Percentiles rank a stretch among this genome's conserved stretches.
These are phyloP conservation scores for Megalops cyprinoides DNA, from an alignment of 2,797 vertebrate genomes.

Conservation along the genomic window DNA sequence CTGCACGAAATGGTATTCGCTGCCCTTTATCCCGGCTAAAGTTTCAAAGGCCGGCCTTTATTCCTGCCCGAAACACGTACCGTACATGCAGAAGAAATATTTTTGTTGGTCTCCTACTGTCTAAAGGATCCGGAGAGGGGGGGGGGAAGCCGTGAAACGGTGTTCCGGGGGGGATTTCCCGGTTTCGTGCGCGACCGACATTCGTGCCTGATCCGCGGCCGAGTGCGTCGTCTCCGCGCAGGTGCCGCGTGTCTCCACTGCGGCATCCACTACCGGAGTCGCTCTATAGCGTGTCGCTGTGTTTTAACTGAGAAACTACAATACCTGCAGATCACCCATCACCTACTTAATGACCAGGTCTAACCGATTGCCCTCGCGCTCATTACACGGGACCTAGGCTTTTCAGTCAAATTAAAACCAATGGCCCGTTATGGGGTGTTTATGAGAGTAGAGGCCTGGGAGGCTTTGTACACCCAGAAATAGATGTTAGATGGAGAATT, in stretches of 20 bases:
- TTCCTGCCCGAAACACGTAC: constrained; percentile 1
- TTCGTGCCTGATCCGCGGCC: neutral
- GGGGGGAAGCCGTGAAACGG: neutral
- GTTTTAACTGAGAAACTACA: too few species aligned
- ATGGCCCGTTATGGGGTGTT: too few species aligned
- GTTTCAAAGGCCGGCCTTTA: neutral
- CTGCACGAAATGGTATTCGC: constrained; percentile 14
- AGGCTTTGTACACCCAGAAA: too few species aligned
- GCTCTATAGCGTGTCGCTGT: neutral
- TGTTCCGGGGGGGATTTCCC: neutral
- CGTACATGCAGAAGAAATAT: constrained; percentile 33
- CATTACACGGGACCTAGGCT: too few species aligned
- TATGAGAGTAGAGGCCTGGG: too few species aligned
- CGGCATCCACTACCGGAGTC: neutral
- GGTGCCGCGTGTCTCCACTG: neutral
- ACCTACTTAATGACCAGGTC: too few species aligned
- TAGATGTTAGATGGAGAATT: too few species aligned
- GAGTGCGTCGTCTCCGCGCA: too few species aligned
- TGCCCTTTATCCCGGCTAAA: constrained; percentile 16
- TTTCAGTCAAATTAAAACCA: too few species aligned
- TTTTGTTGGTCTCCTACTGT: constrained; percentile 32
- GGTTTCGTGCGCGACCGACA: neutral
- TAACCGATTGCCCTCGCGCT: too few species aligned
- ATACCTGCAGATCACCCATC: too few species aligned
- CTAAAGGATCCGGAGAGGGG: constrained; percentile 12